Base-by-base conservation (phyloP, 2,888 invertebrate genomes). In the Rhingia campestris region DNA sequence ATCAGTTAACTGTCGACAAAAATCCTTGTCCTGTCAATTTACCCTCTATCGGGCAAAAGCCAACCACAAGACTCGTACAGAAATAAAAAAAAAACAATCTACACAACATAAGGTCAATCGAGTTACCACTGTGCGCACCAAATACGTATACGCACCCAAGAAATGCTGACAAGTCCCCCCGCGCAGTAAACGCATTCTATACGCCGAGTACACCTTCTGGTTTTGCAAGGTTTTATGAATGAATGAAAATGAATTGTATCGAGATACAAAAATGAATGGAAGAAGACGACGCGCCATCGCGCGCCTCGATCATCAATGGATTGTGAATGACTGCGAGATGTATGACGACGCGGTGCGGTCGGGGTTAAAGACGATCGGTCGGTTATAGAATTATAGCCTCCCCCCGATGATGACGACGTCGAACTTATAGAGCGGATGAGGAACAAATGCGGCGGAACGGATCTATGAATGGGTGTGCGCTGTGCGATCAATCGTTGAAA, bases 351-450 rank as follows among this genome's bases (percentile, higher is more conserved):
- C 22, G 22, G 22, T 22, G 22, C 22, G 22, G 2, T 22, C 37
- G 56, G 56, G 22, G 41, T 45, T 33, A 49, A 56, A n/a, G 51
- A 49, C 32, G 70, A 12, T 4, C 32, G 51, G 37, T 45, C 12
- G 41, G 41, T 32, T 30, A 43, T 53, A 61, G 53, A 53, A 37
- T n/a, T 43, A 43, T 49, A 51, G 30, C 37, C 43, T 33, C 53
- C 30, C 51, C 12, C 51, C 51, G 51, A 51, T 6, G 54, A 22
- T 22, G 6, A 10, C 6, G 33, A 49, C 9, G 41, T 9, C 56
- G 41, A 72, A 82, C 73, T 73, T 77, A 35, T 54, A 54, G 58
- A 76, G 72, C 81, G 88, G 87, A 87, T 87, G 88, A 87, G 70
- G 54, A 66, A 77, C 51, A 82, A 76, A 53, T 47, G 53, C 49